Evolutionary conservation across 2,888 invertebrate genomes (phyloP).

Genomic region (Caenorhabditis sp.): DNA sequence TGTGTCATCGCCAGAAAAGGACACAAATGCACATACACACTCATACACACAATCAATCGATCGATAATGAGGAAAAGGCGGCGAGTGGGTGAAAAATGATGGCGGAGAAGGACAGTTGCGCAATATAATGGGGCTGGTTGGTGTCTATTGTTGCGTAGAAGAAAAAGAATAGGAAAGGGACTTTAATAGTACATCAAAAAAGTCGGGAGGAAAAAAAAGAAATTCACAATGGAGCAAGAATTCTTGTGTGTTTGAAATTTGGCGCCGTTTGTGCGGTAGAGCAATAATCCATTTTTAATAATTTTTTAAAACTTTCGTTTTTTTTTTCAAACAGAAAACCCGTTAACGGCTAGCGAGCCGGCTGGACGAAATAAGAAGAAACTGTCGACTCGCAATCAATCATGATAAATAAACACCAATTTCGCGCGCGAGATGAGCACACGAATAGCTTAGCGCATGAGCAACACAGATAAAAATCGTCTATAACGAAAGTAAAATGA

Average conservation of each 20-base stretch:
- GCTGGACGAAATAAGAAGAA: not conserved
- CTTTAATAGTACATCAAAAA: not conserved
- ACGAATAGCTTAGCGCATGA: not conserved
- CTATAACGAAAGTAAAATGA: not conserved
- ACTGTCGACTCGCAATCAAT: not conserved
- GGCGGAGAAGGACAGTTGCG: not conserved
- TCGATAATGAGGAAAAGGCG: not conserved
- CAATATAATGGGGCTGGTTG: not conserved
- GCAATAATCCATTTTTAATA: not conserved
- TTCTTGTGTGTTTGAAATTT: not conserved
- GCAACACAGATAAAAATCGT: no score
- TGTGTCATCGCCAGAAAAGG: not conserved
- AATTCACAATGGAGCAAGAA: not conserved
- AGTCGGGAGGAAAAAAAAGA: not conserved
- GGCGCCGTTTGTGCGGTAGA: not conserved
- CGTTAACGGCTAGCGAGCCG: no score
- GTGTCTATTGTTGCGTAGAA: not conserved
- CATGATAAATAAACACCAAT: not conserved
- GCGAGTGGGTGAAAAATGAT: not conserved
- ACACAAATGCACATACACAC: not conserved
- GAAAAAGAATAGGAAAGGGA: not conserved
- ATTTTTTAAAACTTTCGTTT: no score
- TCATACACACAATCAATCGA: constrained; percentile 2
- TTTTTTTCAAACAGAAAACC: not conserved
- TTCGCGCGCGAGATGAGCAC: not conserved